Conservation (phyloP, 2,113 vertebrate genomes). For the Chionomys nivalis region DNA sequence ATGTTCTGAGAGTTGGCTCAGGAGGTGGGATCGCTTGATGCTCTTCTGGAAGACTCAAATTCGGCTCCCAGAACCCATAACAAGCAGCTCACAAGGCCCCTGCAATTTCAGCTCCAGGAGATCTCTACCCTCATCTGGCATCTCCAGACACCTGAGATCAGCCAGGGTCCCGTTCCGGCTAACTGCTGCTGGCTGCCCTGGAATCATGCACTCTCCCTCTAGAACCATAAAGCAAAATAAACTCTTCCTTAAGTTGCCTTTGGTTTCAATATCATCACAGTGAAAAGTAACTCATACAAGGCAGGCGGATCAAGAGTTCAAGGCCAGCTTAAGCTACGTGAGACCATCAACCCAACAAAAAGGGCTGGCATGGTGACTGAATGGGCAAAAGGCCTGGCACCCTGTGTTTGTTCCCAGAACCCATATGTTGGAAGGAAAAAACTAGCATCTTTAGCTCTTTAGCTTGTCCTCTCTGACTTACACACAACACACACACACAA, state of each 20-base stretch:
- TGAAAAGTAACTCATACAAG: too few species aligned
- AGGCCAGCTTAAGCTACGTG: neutral
- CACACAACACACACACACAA: neutral
- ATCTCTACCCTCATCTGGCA: neutral
- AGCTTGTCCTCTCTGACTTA: neutral
- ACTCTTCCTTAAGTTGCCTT: neutral
- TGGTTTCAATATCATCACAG: neutral
- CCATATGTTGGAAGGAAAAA: neutral
- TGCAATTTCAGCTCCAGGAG: neutral
- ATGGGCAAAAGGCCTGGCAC: neutral
- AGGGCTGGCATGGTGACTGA: neutral
- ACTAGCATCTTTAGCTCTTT: neutral
- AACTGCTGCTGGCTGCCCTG: too few species aligned
- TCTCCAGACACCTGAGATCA: neutral
- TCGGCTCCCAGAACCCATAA: neutral
- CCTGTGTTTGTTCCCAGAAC: neutral
- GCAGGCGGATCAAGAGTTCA: neutral
- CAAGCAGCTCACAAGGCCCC: neutral
- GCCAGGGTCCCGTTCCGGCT: neutral
- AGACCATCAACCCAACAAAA: neutral
- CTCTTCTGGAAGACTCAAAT: neutral
- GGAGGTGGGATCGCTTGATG: neutral
- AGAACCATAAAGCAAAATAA: neutral
- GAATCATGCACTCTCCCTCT: neutral
- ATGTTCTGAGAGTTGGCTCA: neutral